phyloP scores from a whole-genome alignment of 2,888 invertebrate genomes.

The Cheilosia pagana region DNA sequence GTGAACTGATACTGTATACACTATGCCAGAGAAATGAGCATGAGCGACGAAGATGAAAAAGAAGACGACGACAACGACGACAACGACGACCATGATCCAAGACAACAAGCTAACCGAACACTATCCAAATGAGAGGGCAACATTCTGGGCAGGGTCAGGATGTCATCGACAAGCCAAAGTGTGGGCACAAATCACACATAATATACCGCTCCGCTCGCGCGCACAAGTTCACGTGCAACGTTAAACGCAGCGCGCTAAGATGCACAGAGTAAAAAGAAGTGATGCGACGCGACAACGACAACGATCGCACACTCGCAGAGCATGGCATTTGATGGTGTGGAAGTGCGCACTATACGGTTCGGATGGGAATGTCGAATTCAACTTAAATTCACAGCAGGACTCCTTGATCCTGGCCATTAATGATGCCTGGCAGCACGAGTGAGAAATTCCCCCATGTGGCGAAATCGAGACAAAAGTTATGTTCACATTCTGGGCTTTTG shows the following conservation, averaged over 20 bases:
- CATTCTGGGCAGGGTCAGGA: constrained; percentile 74
- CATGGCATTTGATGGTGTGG: constrained; percentile 52
- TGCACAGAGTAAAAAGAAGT: constrained; percentile 27
- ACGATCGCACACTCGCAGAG: constrained; percentile 48
- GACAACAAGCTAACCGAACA: constrained; percentile 60
- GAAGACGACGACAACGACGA: constrained; percentile 28
- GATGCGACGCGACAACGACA: constrained; percentile 43
- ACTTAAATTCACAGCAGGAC: constrained; percentile 74
- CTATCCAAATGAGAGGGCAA: constrained; percentile 72
- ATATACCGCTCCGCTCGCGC: constrained; percentile 38
- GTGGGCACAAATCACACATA: constrained; percentile 74
- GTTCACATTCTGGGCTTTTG: constrained; percentile 65
- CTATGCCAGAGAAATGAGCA: constrained; percentile 38
- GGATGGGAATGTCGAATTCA: constrained; percentile 74
- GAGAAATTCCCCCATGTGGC: constrained; percentile 74
- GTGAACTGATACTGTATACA: constrained; percentile 41
- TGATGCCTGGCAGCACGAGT: constrained; percentile 74
- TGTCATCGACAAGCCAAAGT: constrained; percentile 74
- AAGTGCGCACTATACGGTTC: constrained; percentile 44
- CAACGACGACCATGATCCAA: constrained; percentile 55
- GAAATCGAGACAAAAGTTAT: constrained; percentile 74
- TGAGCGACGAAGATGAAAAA: constrained; percentile 42
- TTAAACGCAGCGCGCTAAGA: constrained; percentile 27
- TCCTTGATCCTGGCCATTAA: constrained; percentile 73
- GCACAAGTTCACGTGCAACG: constrained; percentile 46